These are phyloP conservation scores for Aphrophora alni DNA, from an alignment of 2,888 invertebrate species.

Conservation along the genomic window DNA sequence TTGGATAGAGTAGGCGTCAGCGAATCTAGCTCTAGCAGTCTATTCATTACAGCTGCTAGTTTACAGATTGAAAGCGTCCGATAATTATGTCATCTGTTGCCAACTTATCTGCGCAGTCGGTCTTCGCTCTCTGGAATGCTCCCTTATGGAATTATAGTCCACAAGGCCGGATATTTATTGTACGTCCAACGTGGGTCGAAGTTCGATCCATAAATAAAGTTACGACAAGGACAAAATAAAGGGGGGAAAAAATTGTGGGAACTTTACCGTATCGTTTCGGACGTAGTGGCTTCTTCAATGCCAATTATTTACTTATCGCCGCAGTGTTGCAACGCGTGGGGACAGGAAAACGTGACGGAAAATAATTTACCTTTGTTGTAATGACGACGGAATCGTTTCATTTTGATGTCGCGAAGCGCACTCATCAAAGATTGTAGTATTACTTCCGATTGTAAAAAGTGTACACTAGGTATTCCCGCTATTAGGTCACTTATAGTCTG, in stretches of 20 bases:
- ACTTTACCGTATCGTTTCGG: neutral
- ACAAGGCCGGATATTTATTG: constrained; percentile 35
- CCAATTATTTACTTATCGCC: neutral
- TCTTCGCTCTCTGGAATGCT: constrained; percentile 32
- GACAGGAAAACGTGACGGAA: neutral
- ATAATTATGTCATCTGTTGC: constrained; percentile 35
- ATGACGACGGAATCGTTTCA: too few species aligned
- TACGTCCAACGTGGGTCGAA: constrained; percentile 26
- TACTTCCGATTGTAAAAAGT: too few species aligned
- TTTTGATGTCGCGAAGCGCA: too few species aligned
- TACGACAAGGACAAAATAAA: neutral
- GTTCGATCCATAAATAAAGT: constrained; percentile 33
- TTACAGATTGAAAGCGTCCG: constrained; percentile 27
- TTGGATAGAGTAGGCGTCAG: constrained; percentile 4
- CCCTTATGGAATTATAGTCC: constrained; percentile 39
- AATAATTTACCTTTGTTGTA: neutral
- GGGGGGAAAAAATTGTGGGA: neutral
- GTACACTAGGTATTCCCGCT: too few species aligned
- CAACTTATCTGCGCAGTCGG: constrained; percentile 15
- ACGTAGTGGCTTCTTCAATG: neutral
- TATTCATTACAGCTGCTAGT: constrained; percentile 36
- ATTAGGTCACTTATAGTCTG: too few species aligned
- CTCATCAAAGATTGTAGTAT: too few species aligned
- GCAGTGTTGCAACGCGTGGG: neutral
- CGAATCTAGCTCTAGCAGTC: neutral